Evolutionary conservation across 1,140 invertebrate species (phyloP).

Genomic region (Lucilia sericata): DNA sequence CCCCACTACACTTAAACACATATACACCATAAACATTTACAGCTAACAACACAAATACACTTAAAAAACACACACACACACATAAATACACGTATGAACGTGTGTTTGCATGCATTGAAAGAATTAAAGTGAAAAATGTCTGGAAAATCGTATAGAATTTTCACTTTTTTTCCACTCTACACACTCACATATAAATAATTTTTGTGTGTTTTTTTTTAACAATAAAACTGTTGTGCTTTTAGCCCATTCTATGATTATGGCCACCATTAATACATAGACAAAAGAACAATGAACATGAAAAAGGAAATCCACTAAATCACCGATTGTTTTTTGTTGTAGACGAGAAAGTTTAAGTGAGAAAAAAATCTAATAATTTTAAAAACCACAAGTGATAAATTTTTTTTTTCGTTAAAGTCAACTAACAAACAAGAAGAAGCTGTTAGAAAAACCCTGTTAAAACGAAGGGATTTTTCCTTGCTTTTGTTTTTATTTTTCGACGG

Average conservation of each 20-base stretch:
- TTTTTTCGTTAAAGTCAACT: not conserved
- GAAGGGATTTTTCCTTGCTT: not conserved
- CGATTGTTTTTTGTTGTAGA: not conserved
- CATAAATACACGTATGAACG: not conserved
- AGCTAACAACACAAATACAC: not conserved
- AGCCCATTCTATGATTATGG: not conserved
- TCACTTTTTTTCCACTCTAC: not conserved
- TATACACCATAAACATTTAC: not conserved
- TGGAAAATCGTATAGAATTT: slow-evolving; percentile 16
- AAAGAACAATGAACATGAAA: too few species aligned
- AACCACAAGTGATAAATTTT: slow-evolving; percentile 24
- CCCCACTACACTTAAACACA: slow-evolving; percentile 6
- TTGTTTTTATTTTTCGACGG: not conserved
- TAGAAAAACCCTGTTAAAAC: not conserved
- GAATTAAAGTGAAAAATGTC: slow-evolving; percentile 21
- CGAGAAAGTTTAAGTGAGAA: not conserved
- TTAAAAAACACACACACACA: not conserved
- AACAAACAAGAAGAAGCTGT: too few species aligned
- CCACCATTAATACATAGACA: not conserved
- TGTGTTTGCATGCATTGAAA: not conserved
- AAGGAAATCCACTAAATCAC: not conserved
- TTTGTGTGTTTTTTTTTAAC: not conserved
- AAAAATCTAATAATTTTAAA: not conserved
- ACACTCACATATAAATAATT: not conserved
- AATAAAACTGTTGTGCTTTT: slow-evolving; percentile 6